Conservation (phyloP, 2,888 invertebrate species). For the Artemia sinica region DNA sequence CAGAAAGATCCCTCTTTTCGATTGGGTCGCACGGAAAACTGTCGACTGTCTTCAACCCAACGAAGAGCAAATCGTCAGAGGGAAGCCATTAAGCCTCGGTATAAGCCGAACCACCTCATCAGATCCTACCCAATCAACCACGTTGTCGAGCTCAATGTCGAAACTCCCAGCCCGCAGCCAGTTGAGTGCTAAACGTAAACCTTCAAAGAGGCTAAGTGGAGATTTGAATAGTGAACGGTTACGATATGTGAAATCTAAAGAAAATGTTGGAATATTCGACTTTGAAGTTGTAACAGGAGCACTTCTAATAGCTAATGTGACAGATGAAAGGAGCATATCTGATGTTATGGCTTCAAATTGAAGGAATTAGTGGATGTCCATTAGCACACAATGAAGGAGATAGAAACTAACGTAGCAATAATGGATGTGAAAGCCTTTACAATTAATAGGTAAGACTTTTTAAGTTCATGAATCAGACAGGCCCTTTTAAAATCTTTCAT, state of each 20-base stretch:
- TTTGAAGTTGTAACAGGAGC: too few species aligned
- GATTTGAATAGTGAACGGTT: neutral
- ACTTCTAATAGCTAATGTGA: too few species aligned
- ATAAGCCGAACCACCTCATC: neutral
- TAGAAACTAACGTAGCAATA: too few species aligned
- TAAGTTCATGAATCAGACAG: too few species aligned
- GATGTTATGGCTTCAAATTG: too few species aligned
- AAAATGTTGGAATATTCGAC: too few species aligned
- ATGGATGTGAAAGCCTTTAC: too few species aligned
- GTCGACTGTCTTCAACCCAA: neutral
- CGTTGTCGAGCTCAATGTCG: neutral
- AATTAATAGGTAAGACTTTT: too few species aligned
- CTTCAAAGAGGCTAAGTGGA: neutral
- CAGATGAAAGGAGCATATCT: too few species aligned
- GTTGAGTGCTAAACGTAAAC: neutral
- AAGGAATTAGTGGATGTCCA: too few species aligned
- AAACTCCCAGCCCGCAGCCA: neutral
- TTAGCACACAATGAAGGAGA: too few species aligned
- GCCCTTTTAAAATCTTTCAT: too few species aligned
- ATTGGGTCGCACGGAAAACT: conserved; percentile 13
- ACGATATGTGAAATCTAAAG: neutral
- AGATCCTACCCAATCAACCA: conserved; percentile 12
- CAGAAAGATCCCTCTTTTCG: conserved; percentile 13
- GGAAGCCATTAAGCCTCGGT: neutral
- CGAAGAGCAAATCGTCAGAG: neutral